Base-by-base conservation (phyloP, 2,888 invertebrate genomes). In the Polia nebulosa region DNA sequence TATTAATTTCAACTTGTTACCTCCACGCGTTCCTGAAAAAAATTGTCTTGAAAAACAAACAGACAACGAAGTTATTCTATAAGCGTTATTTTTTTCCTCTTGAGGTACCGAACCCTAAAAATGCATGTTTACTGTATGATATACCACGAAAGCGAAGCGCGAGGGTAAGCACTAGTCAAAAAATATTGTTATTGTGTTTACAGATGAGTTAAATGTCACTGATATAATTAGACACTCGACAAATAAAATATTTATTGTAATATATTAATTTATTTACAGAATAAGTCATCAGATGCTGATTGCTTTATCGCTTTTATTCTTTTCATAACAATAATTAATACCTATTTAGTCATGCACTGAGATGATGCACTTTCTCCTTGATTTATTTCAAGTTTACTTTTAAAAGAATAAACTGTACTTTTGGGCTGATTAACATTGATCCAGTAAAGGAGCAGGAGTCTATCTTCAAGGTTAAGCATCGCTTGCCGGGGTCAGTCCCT, bases 301-400 rank as follows among this genome's bases (percentile, higher is more conserved):
- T 60, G 20, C 47, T 41, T 57, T 71, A 75, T 75, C 75, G 25
- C 9, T 52, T 27, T 70, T 56, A n/a, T n/a, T 55, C 39, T 49
- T 52, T 53, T 72, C 36, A 57, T 41, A 57, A 57, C 27, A 71
- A 8, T n/a, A 8, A 57, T 71, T 71, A 63, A n/a, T 11, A 34
- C 15, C 22, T 66, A 58, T 58, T 72, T 55, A 66, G 58, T 17
- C 57, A 72, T n/a, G 45, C 34, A 51, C 0, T 6, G 55, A 56
- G 29, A 41, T 22, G 20, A 49, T 56, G 71, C 17, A 49, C 27
- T 63, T 71, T 63, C 63, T 51, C 55, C 27, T 60, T 52, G 36
- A 11, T 58, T 20, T 0, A 25, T 17, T 66, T 44, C n/a, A 32
- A 52, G 32, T 53, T 39, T 17, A 34, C 7, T 44, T 36, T 29